phyloP scores from a whole-genome alignment of 2,888 invertebrate species.

The Dendrolimus houi region DNA sequence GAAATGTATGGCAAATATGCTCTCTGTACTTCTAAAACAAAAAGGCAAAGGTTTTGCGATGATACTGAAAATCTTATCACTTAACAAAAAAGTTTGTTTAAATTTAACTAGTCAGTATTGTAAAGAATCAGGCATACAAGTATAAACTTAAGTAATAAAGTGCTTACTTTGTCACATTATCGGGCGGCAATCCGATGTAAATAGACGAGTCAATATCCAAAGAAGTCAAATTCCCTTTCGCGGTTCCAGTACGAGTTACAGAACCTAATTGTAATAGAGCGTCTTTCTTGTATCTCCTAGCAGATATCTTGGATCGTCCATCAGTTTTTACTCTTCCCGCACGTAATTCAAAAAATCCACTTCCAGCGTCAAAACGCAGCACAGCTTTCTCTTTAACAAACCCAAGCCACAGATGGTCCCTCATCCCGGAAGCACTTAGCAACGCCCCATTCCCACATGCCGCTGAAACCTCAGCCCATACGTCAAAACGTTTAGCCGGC shows the following conservation, averaged over 20 bases:
- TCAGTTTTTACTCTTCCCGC: conserved; percentile 54
- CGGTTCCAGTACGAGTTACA: conserved; percentile 45
- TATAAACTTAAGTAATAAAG: too few relatives aligned
- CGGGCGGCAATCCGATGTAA: conserved; percentile 56
- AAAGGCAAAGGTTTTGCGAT: too few relatives aligned
- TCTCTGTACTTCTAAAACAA: too few relatives aligned
- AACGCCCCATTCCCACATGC: conserved; percentile 58
- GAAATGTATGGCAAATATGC: too few relatives aligned
- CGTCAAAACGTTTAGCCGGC: conserved; percentile 62
- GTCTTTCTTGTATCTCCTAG: conserved; percentile 61
- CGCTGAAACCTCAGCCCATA: conserved; percentile 64
- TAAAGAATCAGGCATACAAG: too few relatives aligned
- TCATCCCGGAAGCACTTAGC: conserved; percentile 52
- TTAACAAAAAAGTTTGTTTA: background rate
- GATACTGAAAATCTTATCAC: too few relatives aligned
- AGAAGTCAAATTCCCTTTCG: conserved; percentile 59
- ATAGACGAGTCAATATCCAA: conserved; percentile 59
- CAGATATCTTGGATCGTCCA: conserved; percentile 53
- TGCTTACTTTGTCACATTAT: conserved; percentile 58
- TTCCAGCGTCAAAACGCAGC: conserved; percentile 60
- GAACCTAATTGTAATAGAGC: conserved; percentile 54
- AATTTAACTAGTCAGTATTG: too few relatives aligned
- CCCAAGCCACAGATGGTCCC: conserved; percentile 68
- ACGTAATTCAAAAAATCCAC: conserved; percentile 51
- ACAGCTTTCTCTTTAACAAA: conserved; percentile 50